phyloP scores from a whole-genome alignment of 2,888 invertebrate genomes.

The Muscina levida region DNA sequence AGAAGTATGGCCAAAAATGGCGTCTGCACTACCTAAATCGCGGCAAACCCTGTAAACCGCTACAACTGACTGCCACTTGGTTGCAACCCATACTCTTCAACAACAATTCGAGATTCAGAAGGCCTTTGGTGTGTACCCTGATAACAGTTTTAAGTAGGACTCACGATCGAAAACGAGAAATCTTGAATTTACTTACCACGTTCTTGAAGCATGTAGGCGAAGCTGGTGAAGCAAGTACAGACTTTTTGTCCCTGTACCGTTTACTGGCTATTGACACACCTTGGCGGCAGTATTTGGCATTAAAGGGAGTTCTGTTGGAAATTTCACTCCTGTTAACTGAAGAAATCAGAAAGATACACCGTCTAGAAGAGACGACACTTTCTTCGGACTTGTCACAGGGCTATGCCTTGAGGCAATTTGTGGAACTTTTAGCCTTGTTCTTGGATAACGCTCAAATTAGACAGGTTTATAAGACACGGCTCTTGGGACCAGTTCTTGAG shows the following conservation, averaged over 20 bases:
- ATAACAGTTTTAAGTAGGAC: conserved; percentile 90
- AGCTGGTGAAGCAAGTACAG: conserved; percentile 95
- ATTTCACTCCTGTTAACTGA: conserved; percentile 92
- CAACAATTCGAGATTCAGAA: conserved; percentile 92
- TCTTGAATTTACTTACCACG: conserved; percentile 92
- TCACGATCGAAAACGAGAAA: conserved; percentile 85
- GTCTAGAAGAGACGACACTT: conserved; percentile 93
- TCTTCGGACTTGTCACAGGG: conserved; percentile 97
- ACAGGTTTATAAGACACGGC: conserved; percentile 92
- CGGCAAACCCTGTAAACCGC: conserved; percentile 78
- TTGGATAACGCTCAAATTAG: conserved; percentile 92
- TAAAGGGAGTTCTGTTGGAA: conserved; percentile 91
- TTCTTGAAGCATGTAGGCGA: conserved; percentile 92
- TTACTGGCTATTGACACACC: conserved; percentile 90
- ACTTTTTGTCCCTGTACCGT: conserved; percentile 93
- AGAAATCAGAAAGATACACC: conserved; percentile 93
- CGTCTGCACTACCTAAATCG: conserved; percentile 77
- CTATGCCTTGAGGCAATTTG: conserved; percentile 93
- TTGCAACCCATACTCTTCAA: conserved; percentile 95
- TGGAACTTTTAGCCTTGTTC: conserved; percentile 93
- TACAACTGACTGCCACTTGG: conserved; percentile 86
- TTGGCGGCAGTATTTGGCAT: conserved; percentile 96
- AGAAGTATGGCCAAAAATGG: conserved; percentile 89
- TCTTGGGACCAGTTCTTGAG: conserved; percentile 88
- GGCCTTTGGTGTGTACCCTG: conserved; percentile 94